Evolutionary conservation across 2,888 invertebrate species (phyloP), one percentile per base, ranked within the genome.

Genomic region (Tetropium fuscum): DNA sequence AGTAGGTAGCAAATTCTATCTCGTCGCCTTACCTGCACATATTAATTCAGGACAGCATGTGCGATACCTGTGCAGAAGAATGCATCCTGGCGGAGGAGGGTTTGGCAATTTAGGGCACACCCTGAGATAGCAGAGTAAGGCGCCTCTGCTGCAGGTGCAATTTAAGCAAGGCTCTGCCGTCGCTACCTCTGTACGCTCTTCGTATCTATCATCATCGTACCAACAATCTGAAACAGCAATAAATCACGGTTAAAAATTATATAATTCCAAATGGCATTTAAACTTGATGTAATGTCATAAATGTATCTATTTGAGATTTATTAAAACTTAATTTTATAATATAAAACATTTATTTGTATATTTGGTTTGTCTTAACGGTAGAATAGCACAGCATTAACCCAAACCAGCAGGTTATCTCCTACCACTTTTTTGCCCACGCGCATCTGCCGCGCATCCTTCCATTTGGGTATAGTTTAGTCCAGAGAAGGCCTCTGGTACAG

Each of bases 1-100:
- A n/a, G n/a, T n/a, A n/a, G n/a, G n/a, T n/a, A n/a, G n/a, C n/a
- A n/a, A n/a, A n/a, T n/a, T n/a, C n/a, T n/a, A n/a, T 36, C 13
- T 7, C 40, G 15, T 2, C 8, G 27, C 56, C 45, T 75, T 75
- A 86, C 91, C 89, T 73, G 88, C 86, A 78, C 94, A 94, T 53
- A 91, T 86, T 66, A 94, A 82, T 75, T 91, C 88, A 0, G 92
- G 88, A 78, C 95, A 95, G 81, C 94, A 94, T 44, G 86, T 84
- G 58, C 86, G 87, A 64, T 86, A 85, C 67, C 87, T 85, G 63
- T 91, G 90, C 41, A 90, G 84, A 32, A 90, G 82, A 58, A 90
- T 88, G 79, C 94, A 94, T 49, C 90, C 89, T 13, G 86, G 82
- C 2, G 92, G 92, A 60, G 91, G 90, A 19, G 91, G 90, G 77